Base-by-base conservation (phyloP, 2,797 vertebrate species). In the Lateolabrax maculatus region DNA sequence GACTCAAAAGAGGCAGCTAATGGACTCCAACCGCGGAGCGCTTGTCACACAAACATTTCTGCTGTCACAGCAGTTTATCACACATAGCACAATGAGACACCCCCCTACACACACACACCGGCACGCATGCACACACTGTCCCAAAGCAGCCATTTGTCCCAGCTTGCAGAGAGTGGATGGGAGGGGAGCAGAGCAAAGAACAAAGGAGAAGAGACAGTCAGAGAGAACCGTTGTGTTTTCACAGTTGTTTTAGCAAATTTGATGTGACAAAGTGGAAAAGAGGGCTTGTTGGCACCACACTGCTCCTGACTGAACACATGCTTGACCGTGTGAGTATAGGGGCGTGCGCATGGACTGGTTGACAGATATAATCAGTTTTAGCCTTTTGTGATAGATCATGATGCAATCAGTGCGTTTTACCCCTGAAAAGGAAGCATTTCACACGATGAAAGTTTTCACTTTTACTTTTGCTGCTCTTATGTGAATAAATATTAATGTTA, bases 241-340 rank as follows among this genome's bases (percentile, higher is more conserved):
- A 94, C 94, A 90, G 94, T 96, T 97, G 96, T 97, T 97, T 96
- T 95, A 94, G 92, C 92, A 96, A 96, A 97, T 96, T 86, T 87
- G 94, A 95, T 95, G 94, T 97, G 97, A 98, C 97, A 95, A 93
- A 84, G 91, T 94, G 95, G 95, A 95, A 93, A 94, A 93, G 86
- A 85, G 77, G 79, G 92, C 88, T 87, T 92, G 94, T 93, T 91
- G 94, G 92, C 95, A 94, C 93, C 92, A 91, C 84, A 81, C 79
- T 93, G 93, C 95, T 95, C 64, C 79, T 70, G 79, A 75, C 75
- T 92, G 93, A 85, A 87, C 80, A 84, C 80, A 84, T 61, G 69
- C 43, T 49, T 75, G 78, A 79, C 83, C n/a, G 21, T 62, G 77
- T 67, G 65, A 61, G 58, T 63, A 64, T 51, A 21, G 15, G 37